Evolutionary conservation across 2,113 vertebrate genomes (phyloP).

Genomic region (Ariopsis seemanni): DNA sequence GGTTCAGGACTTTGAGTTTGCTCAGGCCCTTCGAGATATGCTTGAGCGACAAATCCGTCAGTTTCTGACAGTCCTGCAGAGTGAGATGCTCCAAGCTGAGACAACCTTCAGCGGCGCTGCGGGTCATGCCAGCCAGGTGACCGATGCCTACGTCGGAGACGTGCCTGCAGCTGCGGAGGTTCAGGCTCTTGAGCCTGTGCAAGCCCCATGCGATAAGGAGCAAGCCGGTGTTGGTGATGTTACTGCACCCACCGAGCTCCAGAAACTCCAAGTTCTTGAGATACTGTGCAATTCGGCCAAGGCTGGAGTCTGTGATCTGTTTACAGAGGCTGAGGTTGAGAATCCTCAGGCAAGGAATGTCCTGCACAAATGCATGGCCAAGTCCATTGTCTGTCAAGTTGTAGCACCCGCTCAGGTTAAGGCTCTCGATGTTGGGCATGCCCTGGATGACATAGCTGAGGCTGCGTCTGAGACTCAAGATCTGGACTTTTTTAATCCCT

Average conservation of each 20-base stretch:
- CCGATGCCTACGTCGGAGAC: constrained; percentile 97
- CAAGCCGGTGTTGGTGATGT: constrained; percentile 96
- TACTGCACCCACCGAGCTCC: constrained; percentile 96
- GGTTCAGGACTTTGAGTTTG: constrained; percentile 91
- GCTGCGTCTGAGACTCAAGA: constrained; percentile 93
- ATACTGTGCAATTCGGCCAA: constrained; percentile 95
- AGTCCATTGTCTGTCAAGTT: constrained; percentile 98
- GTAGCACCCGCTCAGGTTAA: constrained; percentile 98
- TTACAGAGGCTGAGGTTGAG: constrained; percentile 98
- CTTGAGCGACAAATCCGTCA: constrained; percentile 93
- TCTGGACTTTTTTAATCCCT: constrained; percentile 94
- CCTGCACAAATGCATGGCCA: constrained; percentile 96
- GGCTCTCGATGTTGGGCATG: constrained; percentile 96
- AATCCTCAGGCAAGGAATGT: constrained; percentile 90
- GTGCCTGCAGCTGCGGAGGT: constrained; percentile 94
- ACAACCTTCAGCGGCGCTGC: constrained; percentile 93
- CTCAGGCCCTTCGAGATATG: constrained; percentile 92
- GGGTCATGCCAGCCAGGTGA: constrained; percentile 96
- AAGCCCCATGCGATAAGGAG: constrained; percentile 95
- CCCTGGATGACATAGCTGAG: constrained; percentile 98
- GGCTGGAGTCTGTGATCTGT: constrained; percentile 98
- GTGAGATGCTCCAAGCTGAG: constrained; percentile 94
- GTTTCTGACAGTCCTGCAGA: constrained; percentile 98
- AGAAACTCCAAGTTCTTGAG: constrained; percentile 95
- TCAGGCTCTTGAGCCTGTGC: constrained; percentile 96